Evolutionary conservation across 1,140 invertebrate genomes (phyloP), one percentile per base, ranked within the genome.

Genomic region (Araneus ventricosus): DNA sequence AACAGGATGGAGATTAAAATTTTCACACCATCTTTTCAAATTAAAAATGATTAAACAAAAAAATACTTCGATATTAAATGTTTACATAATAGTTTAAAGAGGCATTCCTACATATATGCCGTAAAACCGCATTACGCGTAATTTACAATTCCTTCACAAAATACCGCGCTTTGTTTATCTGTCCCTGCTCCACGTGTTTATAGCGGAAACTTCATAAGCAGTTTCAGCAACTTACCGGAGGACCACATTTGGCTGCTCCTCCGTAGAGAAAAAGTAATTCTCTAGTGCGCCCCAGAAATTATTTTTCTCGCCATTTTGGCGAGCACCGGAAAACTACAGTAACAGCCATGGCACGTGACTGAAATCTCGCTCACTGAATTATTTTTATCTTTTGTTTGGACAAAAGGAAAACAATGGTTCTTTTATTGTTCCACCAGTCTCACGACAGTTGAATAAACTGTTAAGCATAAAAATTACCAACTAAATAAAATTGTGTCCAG

Each of bases 131-230:
- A 24, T 39, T 22, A 80, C 10, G 37, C 45, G 52, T 14, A 84
- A 84, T 52, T 84, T 84, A 84, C 8, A n/a, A n/a, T 84, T 34
- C 17, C 27, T 75, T 37, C 14, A 14, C 14, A 22, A 75, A 30
- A 84, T 84, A 27, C 30, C 41, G 75, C 14, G 45, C 41, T 84
- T 84, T 84, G 82, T 84, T 84, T 84, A 84, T 84, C 82, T 84
- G 27, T 84, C 82, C 82, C 82, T 57, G 4, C 24, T 84, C 82
- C 82, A 84, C 82, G 82, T 84, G 82, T 84, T 84, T 84, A 57
- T 57, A 27, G 41, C 82, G 82, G 82, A 57, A 84, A 57, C 82
- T 57, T 27, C 82, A 84, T 57, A 84, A 52, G 80, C 80, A n/a
- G n/a, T 39, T 84, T 84, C 80, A 84, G 80, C 45, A 41, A 84